These are phyloP conservation scores for Oreochromis grahami DNA, from an alignment of 2,797 vertebrate genomes.

Conservation along the genomic window DNA sequence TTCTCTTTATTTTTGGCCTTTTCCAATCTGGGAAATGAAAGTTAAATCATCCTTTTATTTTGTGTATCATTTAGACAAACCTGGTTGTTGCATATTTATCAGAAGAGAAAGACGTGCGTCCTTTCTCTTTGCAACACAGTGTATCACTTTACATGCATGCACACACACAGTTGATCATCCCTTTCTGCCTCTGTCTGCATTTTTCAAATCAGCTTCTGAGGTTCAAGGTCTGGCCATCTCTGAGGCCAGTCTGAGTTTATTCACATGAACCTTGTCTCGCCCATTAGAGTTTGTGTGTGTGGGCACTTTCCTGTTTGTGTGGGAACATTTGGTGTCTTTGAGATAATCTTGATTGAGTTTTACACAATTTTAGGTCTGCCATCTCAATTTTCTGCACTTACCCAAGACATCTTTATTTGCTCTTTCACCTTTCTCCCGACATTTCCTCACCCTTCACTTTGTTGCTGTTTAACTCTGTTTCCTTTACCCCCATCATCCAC, in stretches of 20 bases:
- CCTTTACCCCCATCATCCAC: conserved; percentile 1
- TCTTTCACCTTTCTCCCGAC: not conserved
- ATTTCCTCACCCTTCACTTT: conserved; percentile 18
- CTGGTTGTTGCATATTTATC: not conserved
- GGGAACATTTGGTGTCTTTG: not conserved
- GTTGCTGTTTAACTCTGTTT: not conserved
- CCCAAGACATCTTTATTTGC: not conserved
- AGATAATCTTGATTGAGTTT: not conserved
- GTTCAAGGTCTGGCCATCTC: conserved; percentile 28
- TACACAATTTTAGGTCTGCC: not conserved
- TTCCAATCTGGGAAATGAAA: not conserved
- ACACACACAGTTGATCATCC: not conserved
- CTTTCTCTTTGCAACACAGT: not conserved
- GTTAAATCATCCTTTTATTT: not conserved
- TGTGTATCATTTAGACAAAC: not conserved
- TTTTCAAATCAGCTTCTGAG: not conserved
- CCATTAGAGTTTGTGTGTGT: conserved; percentile 28
- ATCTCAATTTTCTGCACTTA: not conserved
- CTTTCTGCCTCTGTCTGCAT: not conserved
- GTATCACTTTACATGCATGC: not conserved
- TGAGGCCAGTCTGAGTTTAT: conserved; percentile 11
- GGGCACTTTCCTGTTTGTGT: not conserved
- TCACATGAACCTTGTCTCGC: conserved; percentile 35
- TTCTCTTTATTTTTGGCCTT: not conserved
- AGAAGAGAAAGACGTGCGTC: not conserved